phyloP scores from a whole-genome alignment of 2,888 invertebrate genomes.

The Adelognathus sp. region DNA sequence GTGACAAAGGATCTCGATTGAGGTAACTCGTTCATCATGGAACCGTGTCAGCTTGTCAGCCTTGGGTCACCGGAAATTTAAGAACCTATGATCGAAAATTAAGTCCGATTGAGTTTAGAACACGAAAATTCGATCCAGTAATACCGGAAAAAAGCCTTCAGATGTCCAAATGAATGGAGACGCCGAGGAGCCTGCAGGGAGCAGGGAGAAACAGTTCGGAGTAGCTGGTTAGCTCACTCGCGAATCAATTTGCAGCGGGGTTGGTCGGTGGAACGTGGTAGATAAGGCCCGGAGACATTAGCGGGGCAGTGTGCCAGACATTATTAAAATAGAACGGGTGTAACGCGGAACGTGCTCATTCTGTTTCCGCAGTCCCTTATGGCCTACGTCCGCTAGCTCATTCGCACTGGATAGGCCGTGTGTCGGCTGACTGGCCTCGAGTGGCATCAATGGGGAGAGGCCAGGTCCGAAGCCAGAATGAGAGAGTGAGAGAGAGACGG shows the following conservation, averaged over 20 bases:
- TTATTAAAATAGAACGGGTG: slow-evolving; percentile 74
- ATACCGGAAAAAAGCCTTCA: too few relatives aligned
- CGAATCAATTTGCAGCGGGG: slow-evolving; percentile 56
- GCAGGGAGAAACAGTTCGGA: slow-evolving; percentile 36
- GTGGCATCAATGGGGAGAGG: slow-evolving; percentile 47
- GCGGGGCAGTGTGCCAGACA: slow-evolving; percentile 79
- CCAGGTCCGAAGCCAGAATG: slow-evolving; percentile 3
- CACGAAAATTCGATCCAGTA: too few relatives aligned
- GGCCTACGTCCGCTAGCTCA: slow-evolving; percentile 17
- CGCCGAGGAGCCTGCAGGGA: slow-evolving; percentile 8
- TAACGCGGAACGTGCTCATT: slow-evolving; percentile 33
- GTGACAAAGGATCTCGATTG: too few relatives aligned
- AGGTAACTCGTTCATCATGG: too few relatives aligned
- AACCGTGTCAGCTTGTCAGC: too few relatives aligned
- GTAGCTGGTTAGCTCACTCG: slow-evolving; percentile 14
- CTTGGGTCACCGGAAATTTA: too few relatives aligned
- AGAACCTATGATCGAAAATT: too few relatives aligned
- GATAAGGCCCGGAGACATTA: slow-evolving; percentile 71
- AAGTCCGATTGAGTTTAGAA: too few relatives aligned
- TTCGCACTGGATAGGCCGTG: slow-evolving; percentile 1
- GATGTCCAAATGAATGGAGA: too few relatives aligned
- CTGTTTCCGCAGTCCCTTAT: slow-evolving; percentile 30
- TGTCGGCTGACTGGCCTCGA: slow-evolving; percentile 30
- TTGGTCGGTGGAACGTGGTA: slow-evolving; percentile 36
- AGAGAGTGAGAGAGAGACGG: slow-evolving; percentile 26